These are phyloP conservation scores for Ciconia nigra DNA, from an alignment of 2,797 vertebrate genomes.

Conservation along the genomic window DNA sequence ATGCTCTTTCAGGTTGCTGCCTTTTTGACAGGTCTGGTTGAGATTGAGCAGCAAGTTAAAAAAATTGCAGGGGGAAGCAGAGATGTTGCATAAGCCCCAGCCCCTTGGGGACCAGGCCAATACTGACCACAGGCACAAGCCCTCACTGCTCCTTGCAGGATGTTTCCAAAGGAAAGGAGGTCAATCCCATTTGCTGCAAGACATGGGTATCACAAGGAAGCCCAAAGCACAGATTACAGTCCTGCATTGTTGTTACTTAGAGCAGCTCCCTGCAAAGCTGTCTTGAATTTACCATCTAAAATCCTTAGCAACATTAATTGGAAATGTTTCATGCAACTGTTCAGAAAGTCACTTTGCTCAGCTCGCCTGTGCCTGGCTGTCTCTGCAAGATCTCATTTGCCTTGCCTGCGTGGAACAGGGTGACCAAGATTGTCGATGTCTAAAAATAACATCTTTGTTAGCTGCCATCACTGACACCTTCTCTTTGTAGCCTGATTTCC, in stretches of 20 bases:
- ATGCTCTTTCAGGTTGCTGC: neutral
- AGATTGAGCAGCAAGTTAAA: neutral
- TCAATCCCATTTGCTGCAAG: neutral
- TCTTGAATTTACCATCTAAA: neutral
- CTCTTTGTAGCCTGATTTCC: neutral
- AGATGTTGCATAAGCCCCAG: neutral
- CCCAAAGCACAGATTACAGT: neutral
- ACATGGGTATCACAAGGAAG: neutral
- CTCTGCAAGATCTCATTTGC: neutral
- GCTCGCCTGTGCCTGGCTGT: neutral
- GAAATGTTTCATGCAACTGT: neutral
- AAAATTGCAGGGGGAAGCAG: neutral
- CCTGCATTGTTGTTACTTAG: neutral
- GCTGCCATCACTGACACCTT: neutral
- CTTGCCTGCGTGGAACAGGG: neutral
- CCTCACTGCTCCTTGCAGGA: neutral
- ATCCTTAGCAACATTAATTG: neutral
- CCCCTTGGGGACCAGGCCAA: neutral
- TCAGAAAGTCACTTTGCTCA: neutral
- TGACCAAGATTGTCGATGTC: neutral
- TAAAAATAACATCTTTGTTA: neutral
- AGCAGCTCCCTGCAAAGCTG: neutral
- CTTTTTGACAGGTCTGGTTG: neutral
- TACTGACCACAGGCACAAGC: neutral
- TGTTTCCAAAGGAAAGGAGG: neutral